These are phyloP conservation scores for Gymnoscelis rufifasciata DNA, from an alignment of 2,888 invertebrate genomes.

Conservation along the genomic window DNA sequence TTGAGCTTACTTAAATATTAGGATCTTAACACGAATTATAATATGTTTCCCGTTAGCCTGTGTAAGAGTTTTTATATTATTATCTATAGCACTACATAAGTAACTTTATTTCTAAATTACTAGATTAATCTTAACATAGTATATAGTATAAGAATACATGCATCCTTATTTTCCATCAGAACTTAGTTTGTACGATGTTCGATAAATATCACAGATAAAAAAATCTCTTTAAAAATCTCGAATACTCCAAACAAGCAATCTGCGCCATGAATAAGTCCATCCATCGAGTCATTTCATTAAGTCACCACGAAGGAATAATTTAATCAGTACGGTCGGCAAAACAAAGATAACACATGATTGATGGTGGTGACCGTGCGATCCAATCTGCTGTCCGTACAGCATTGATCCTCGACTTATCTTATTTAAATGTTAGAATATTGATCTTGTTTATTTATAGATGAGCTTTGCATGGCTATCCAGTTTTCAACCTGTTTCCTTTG, in stretches of 20 bases:
- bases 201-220: too few species aligned
- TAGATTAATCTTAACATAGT: too few species aligned
- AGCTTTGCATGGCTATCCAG: conserved; percentile 5
- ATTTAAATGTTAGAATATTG: conserved; percentile 22
- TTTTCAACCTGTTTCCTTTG: not conserved
- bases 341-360: conserved; percentile 74
- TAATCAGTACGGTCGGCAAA: conserved; percentile 71
- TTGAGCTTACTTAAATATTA: too few species aligned
- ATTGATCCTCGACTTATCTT: conserved; percentile 16
- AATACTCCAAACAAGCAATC: too few species aligned
- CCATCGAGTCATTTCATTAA: conserved; percentile 62
- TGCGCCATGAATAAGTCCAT: conserved; percentile 31
- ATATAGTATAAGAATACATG: too few species aligned
- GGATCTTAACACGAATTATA: too few species aligned
- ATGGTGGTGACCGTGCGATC: conserved; percentile 50
- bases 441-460: conserved; percentile 17
- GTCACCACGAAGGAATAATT: conserved; percentile 69
- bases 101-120: too few species aligned
- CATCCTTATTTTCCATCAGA: too few species aligned
- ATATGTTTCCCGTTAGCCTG: too few species aligned
- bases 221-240: not conserved
- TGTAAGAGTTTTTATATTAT: too few species aligned
- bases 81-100: too few species aligned
- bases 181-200: too few species aligned
- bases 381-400: conserved; percentile 37